A percentile compares a stretch with the other conserved stretches of the same genome.
Evolutionary conservation across 2,888 invertebrate species (phyloP).

Genomic region (Unio pictorum): DNA sequence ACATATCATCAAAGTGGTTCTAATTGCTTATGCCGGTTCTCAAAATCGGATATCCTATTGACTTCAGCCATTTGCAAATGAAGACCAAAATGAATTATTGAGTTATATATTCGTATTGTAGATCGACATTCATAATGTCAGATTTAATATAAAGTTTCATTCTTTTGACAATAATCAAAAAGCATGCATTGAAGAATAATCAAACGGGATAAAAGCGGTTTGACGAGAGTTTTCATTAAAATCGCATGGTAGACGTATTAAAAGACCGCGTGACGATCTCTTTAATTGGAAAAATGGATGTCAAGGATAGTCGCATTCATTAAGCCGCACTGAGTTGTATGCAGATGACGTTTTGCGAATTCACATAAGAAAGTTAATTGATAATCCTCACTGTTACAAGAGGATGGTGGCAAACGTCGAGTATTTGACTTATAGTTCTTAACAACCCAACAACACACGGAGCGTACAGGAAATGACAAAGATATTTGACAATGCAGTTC

Average conservation of each 20-base stretch:
- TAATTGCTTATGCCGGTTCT: too few relatives aligned
- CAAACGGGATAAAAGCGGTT: not conserved
- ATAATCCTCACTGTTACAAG: constrained; percentile 5
- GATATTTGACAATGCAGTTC: too few relatives aligned
- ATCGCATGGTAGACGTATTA: not conserved
- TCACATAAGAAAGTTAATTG: constrained; percentile 9
- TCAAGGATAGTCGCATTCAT: constrained; percentile 1
- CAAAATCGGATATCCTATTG: too few relatives aligned
- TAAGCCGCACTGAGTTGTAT: not conserved
- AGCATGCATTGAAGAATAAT: not conserved
- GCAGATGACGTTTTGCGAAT: constrained; percentile 6
- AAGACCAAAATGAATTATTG: too few relatives aligned
- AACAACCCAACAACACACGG: too few relatives aligned
- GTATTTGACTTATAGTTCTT: too few relatives aligned
- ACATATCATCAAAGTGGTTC: too few relatives aligned
- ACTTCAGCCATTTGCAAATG: too few relatives aligned
- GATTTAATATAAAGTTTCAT: constrained; percentile 7
- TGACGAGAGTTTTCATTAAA: not conserved
- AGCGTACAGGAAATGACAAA: too few relatives aligned
- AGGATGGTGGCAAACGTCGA: not conserved
- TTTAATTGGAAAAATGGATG: constrained; percentile 7
- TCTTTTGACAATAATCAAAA: not conserved
- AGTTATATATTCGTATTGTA: too few relatives aligned
- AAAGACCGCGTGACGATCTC: not conserved
- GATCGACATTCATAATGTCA: constrained; percentile 6